Evolutionary conservation across 1,140 invertebrate species (phyloP).

Genomic region (Drosophila bifasciata): DNA sequence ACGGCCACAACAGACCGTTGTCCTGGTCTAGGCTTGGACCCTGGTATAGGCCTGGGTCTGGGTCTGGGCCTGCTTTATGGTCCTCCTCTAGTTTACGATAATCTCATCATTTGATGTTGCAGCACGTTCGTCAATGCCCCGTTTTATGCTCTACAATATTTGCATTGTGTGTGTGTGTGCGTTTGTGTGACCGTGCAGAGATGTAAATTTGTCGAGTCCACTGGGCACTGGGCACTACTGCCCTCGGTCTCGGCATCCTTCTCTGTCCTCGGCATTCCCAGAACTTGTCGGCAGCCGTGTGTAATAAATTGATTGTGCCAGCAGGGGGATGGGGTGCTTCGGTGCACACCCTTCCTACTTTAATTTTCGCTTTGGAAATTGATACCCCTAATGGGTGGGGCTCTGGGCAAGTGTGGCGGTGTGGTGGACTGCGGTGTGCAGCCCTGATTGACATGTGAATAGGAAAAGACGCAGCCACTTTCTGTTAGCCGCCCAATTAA

Average conservation of each 20-base stretch:
- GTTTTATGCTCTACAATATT: constrained; percentile 75
- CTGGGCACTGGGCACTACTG: too few relatives aligned
- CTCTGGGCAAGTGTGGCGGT: constrained; percentile 13
- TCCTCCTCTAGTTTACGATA: constrained; percentile 72
- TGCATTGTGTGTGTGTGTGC: constrained; percentile 50
- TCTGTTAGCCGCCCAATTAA: constrained; percentile 81
- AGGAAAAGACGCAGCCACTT: constrained; percentile 76
- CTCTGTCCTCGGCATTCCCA: constrained; percentile 46
- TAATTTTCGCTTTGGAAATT: constrained; percentile 63
- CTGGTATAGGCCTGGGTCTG: not conserved
- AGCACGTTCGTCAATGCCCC: constrained; percentile 73
- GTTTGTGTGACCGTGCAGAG: constrained; percentile 11
- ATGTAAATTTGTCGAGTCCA: constrained; percentile 43
- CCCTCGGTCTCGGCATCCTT: not conserved
- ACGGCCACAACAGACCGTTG: constrained; percentile 58
- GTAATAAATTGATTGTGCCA: constrained; percentile 79
- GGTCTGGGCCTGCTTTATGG: constrained; percentile 60
- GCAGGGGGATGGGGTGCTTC: constrained; percentile 44
- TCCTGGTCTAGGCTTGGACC: not conserved
- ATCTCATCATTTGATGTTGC: constrained; percentile 83
- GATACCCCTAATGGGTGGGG: constrained; percentile 63
- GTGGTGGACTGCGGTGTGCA: constrained; percentile 27
- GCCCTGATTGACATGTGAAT: constrained; percentile 80
- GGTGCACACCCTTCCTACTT: constrained; percentile 37
- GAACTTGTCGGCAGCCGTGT: constrained; percentile 74